Evolutionary conservation across 2,888 invertebrate genomes (phyloP).

Genomic region (Thymelicus lineola): DNA sequence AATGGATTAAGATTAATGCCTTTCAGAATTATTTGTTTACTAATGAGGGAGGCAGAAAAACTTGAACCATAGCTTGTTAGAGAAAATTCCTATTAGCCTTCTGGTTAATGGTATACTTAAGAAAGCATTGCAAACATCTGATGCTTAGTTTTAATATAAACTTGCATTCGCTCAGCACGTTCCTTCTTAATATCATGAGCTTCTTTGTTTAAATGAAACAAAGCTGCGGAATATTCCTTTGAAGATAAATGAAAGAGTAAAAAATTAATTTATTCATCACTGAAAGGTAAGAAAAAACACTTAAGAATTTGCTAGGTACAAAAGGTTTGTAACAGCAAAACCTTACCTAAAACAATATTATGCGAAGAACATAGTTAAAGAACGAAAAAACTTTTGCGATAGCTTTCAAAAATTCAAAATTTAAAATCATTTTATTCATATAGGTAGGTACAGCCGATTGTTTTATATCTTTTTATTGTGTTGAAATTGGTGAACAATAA

Average conservation of each 20-base stretch:
- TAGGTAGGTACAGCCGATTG: no score
- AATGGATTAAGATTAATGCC: no score
- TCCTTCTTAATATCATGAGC: slow-evolving; percentile 20
- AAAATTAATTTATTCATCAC: background rate
- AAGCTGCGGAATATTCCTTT: slow-evolving; percentile 3
- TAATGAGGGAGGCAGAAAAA: slow-evolving; percentile 23
- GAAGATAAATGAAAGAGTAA: slow-evolving; percentile 10
- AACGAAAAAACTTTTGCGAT: no score
- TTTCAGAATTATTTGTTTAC: slow-evolving; percentile 16
- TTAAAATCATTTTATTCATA: no score
- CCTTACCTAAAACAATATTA: no score
- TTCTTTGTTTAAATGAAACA: slow-evolving; percentile 21
- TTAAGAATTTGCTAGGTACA: no score
- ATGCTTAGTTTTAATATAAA: slow-evolving; percentile 15
- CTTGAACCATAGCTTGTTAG: slow-evolving; percentile 8
- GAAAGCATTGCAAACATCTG: slow-evolving; percentile 20
- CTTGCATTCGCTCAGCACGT: slow-evolving; percentile 20
- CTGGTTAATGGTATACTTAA: slow-evolving; percentile 9
- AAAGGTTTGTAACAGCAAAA: no score
- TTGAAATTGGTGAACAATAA: no score
- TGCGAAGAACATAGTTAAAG: no score
- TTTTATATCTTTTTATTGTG: no score
- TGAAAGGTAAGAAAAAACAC: no score
- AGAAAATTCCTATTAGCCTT: slow-evolving; percentile 15
- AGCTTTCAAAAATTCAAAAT: no score